Evolutionary conservation across 2,888 invertebrate genomes (phyloP).

Genomic region (Athetis lepigone): DNA sequence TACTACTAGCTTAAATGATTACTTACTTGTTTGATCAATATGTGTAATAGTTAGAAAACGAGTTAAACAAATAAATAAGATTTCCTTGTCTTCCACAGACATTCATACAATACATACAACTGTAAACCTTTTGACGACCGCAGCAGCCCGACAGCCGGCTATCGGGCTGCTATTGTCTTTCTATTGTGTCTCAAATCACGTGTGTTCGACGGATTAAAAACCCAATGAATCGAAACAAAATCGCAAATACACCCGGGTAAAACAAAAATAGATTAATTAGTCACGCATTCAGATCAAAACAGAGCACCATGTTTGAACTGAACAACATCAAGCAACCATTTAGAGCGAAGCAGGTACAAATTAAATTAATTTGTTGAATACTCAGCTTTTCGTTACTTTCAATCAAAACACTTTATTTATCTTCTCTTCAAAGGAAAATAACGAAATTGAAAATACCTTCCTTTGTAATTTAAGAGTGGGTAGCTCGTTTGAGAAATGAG

Average conservation of each 20-base stretch:
- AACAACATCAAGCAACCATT: slow-evolving; percentile 48
- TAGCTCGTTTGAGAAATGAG: slow-evolving; percentile 33
- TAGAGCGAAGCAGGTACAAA: slow-evolving; percentile 58
- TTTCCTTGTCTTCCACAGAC: too few species aligned
- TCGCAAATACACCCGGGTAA: slow-evolving; percentile 5
- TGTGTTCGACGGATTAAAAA: too few species aligned
- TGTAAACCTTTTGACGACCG: too few species aligned
- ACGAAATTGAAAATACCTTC: slow-evolving; percentile 73
- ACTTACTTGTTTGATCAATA: too few species aligned
- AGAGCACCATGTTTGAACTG: slow-evolving; percentile 34
- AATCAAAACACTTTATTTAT: slow-evolving; percentile 73
- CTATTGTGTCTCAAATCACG: too few species aligned
- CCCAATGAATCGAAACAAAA: slow-evolving; percentile 30
- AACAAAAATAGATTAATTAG: slow-evolving; percentile 36
- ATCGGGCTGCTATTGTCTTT: too few species aligned
- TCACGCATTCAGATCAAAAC: slow-evolving; percentile 39
- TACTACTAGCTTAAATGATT: too few species aligned
- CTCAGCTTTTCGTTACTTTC: slow-evolving; percentile 65
- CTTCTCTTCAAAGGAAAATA: slow-evolving; percentile 67
- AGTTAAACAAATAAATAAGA: too few species aligned
- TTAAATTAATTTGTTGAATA: slow-evolving; percentile 71
- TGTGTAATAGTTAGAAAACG: too few species aligned
- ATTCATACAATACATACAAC: too few species aligned
- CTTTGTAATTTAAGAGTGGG: slow-evolving; percentile 69
- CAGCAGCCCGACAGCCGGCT: too few species aligned